These are phyloP conservation scores for Meganola albula DNA, from an alignment of 2,888 invertebrate species.

Conservation along the genomic window DNA sequence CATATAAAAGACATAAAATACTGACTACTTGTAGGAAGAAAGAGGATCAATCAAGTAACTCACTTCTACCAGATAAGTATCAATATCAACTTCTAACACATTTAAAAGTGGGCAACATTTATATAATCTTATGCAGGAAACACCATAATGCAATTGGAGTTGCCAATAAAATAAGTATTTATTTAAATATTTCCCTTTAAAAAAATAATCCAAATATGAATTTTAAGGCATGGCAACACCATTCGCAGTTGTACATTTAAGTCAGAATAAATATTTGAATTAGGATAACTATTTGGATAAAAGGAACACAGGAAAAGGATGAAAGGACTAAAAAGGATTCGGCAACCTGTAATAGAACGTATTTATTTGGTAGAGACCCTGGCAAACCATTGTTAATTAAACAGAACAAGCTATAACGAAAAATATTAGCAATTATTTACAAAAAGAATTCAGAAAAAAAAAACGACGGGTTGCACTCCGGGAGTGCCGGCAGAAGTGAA, in stretches of 20 bases:
- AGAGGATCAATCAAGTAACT: constrained; percentile 25
- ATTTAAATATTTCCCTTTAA: not conserved
- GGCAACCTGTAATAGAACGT: constrained; percentile 55
- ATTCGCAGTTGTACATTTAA: constrained; percentile 20
- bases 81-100: constrained; percentile 22
- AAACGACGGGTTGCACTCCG: no score
- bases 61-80: constrained; percentile 25
- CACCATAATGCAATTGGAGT: constrained; percentile 13
- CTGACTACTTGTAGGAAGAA: constrained; percentile 38
- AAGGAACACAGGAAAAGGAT: constrained; percentile 21
- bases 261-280: constrained; percentile 22
- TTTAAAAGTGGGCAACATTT: constrained; percentile 24
- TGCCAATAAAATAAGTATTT: constrained; percentile 11
- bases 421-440: constrained; percentile 16
- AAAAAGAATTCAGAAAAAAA: no score
- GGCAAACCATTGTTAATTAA: no score
- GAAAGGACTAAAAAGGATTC: constrained; percentile 39
- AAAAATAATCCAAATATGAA: no score
- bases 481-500: no score
- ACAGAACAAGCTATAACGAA: constrained; percentile 38
- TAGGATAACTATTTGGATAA: constrained; percentile 14
- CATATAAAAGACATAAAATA: constrained; percentile 43
- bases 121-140: constrained; percentile 17
- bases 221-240: constrained; percentile 13
- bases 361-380: no score